Conservation (phyloP, 2,113 vertebrate genomes). For the Aspidoscelis tigris region DNA sequence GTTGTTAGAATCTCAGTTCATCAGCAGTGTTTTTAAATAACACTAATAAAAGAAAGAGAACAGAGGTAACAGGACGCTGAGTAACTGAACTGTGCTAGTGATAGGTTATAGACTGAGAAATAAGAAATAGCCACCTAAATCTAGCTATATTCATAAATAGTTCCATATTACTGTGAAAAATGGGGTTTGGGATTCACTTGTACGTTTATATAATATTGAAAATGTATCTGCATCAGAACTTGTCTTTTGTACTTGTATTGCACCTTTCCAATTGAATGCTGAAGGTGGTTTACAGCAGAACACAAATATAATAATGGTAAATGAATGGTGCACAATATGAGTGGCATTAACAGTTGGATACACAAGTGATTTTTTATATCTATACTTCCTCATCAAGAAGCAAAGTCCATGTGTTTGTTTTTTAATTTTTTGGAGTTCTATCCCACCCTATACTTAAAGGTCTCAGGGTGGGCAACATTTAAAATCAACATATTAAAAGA, state of each 20-base stretch:
- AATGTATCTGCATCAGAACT: neutral
- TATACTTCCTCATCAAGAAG: too few relatives aligned
- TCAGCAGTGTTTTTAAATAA: neutral
- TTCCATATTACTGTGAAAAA: neutral
- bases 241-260: too few relatives aligned
- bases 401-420: too few relatives aligned
- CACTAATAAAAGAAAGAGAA: neutral
- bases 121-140: neutral
- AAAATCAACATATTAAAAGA: too few relatives aligned
- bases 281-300: neutral
- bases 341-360: too few relatives aligned
- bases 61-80: neutral
- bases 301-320: too few relatives aligned
- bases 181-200: neutral
- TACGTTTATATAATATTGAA: neutral
- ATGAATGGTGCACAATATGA: too few relatives aligned
- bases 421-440: too few relatives aligned
- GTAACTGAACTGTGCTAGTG: neutral
- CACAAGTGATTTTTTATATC: too few relatives aligned
- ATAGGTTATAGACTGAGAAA: neutral
- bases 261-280: too few relatives aligned
- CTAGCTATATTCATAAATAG: neutral
- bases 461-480: too few relatives aligned
- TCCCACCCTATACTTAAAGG: too few relatives aligned
- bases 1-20: neutral